Percentiles rank a stretch among this genome's conserved stretches.
Evolutionary conservation across 2,888 invertebrate species (phyloP).

Genomic region (Agonopterix subpropinquella): DNA sequence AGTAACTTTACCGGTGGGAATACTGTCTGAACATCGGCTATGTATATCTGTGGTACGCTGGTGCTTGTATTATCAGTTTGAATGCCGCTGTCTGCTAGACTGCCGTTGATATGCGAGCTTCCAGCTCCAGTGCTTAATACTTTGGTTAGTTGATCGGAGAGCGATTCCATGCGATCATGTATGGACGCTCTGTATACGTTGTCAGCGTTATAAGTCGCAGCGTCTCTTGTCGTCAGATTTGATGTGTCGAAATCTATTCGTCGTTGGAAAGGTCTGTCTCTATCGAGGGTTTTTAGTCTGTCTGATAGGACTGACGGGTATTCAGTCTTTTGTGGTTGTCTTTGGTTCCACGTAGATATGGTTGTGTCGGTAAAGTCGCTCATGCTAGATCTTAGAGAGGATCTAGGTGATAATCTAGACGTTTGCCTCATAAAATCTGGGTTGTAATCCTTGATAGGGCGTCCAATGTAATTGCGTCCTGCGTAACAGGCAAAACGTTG

Average conservation of each 20-base stretch:
- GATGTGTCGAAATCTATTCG: constrained; percentile 63
- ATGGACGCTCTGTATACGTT: constrained; percentile 48
- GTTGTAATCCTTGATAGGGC: constrained; percentile 67
- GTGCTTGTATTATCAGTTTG: constrained; percentile 69
- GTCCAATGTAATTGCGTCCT: constrained; percentile 61
- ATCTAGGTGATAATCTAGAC: constrained; percentile 57
- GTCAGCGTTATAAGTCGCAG: constrained; percentile 52
- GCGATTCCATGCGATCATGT: constrained; percentile 54
- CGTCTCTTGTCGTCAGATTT: constrained; percentile 38
- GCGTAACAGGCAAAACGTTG: constrained; percentile 25
- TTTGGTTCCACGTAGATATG: constrained; percentile 67
- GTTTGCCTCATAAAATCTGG: constrained; percentile 47
- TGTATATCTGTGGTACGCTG: constrained; percentile 61
- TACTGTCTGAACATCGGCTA: constrained; percentile 36
- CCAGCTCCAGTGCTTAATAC: constrained; percentile 62
- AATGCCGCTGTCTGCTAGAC: constrained; percentile 65
- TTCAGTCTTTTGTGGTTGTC: constrained; percentile 44
- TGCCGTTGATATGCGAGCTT: constrained; percentile 65
- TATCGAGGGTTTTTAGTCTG: constrained; percentile 50
- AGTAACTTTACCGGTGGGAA: constrained; percentile 35
- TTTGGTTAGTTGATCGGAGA: constrained; percentile 64
- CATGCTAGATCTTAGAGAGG: constrained; percentile 63
- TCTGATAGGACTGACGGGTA: constrained; percentile 66
- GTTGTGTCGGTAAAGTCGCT: constrained; percentile 72
- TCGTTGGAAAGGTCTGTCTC: constrained; percentile 53